Conservation (phyloP, 2,113 vertebrate species). For the Heliornis fulica region DNA sequence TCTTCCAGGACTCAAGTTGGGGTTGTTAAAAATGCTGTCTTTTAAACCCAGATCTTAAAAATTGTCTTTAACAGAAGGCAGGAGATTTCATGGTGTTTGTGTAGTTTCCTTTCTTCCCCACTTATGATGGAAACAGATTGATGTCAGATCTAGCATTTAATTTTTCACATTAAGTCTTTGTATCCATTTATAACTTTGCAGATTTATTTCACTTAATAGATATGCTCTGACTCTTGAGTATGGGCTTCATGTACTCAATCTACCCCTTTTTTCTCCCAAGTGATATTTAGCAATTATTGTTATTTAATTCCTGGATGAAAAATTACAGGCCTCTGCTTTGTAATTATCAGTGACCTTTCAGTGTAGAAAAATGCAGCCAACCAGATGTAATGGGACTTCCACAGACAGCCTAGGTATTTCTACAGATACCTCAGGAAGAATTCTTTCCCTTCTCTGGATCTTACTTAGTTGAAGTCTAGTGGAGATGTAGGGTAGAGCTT, state of each 20-base stretch:
- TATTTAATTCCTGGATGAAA: conserved; percentile 49
- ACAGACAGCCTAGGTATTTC: background rate
- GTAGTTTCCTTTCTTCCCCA: background rate
- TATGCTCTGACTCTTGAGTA: background rate
- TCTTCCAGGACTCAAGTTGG: background rate
- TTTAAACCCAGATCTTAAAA: background rate
- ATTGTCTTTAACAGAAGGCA: background rate
- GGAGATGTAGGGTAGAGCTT: background rate
- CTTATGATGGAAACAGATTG: background rate
- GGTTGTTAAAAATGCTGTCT: background rate
- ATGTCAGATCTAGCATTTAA: background rate
- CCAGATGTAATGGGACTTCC: background rate
- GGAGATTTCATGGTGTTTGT: background rate
- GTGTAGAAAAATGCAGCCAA: background rate
- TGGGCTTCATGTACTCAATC: background rate
- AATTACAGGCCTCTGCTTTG: conserved; percentile 3
- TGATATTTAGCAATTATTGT: conserved; percentile 24
- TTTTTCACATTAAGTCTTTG: background rate
- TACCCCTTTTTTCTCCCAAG: background rate
- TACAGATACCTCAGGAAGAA: background rate
- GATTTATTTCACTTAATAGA: background rate
- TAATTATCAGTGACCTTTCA: conserved; percentile 57
- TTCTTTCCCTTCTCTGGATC: background rate
- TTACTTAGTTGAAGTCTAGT: background rate
- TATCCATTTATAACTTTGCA: background rate